phyloP scores from a whole-genome alignment of 2,113 vertebrate species.

The Ammodramus savannarum region DNA sequence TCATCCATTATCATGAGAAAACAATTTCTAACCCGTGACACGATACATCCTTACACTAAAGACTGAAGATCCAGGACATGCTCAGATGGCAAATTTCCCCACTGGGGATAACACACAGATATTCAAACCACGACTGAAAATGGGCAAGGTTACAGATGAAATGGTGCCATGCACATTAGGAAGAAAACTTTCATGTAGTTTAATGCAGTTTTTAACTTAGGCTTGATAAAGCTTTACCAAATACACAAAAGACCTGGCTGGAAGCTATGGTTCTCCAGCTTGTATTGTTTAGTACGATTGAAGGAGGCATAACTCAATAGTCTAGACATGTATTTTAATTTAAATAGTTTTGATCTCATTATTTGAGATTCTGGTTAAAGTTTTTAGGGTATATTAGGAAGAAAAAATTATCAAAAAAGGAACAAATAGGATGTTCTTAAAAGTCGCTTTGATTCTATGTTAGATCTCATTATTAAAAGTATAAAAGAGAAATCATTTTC shows the following conservation, averaged over 20 bases:
- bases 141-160: neutral
- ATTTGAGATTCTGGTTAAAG: constrained; percentile 29
- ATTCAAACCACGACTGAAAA: neutral
- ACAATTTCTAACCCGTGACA: neutral
- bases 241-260: neutral
- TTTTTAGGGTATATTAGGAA: neutral
- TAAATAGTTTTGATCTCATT: constrained; percentile 50
- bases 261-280: neutral
- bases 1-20: neutral
- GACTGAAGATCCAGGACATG: neutral
- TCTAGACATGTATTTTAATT: constrained; percentile 32
- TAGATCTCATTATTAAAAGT: constrained; percentile 36
- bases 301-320: constrained; percentile 22
- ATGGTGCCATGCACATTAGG: neutral
- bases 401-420: constrained; percentile 11
- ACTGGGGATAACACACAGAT: neutral
- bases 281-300: neutral
- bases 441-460: constrained; percentile 47
- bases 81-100: neutral
- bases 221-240: neutral
- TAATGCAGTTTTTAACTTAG: neutral
- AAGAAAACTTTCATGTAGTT: neutral
- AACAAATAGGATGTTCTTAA: constrained; percentile 45
- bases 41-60: neutral
- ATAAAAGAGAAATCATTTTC: constrained; percentile 1